Base-by-base conservation (phyloP, 2,113 vertebrate species). In the Atrichornis clamosus region DNA sequence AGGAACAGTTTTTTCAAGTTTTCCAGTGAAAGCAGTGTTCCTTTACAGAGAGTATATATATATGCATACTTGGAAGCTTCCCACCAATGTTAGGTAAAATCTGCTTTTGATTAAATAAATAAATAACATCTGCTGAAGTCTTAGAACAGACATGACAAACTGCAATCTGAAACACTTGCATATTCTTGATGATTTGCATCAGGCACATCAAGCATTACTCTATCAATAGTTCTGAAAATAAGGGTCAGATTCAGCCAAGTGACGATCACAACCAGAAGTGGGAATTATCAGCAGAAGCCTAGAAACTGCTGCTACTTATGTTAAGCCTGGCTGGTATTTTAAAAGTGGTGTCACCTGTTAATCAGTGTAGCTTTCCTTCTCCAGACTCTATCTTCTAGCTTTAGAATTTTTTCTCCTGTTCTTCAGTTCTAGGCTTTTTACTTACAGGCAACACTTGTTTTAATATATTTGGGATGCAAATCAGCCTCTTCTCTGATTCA, bases 61-160 rank as follows among this genome's bases (percentile, higher is more conserved):
- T 44, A n/a, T 37, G 19, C 19, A 13, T 37, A 47, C 33, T 89
- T 97, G 93, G 84, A 94, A 96, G 91, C 78, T 98, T 98, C 97
- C 94, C 96, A 80, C 41, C 18, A 78, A 44, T 75, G 37, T 79
- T 83, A 83, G 90, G 94, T 90, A 91, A 95, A 97, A 84, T 81
- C 64, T 93, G 92, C 49, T 79, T 83, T 82, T 55, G 27, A 94
- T 94, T 89, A 89, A 84, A 75, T 75, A 94, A 95, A 92, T 88
- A 97, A 91, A 90, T 74, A 93, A 41, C 68, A 92, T 78, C 84
- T 96, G 84, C 52, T 84, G 65, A 87, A 94, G 87, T 84, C 65
- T 84, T 89, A 86, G 60, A 92, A 80, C 19, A 81, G 59, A 82
- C 35, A 75, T 64, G 65, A 76, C 33, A 89, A 88, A 84, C 52